Evolutionary conservation across 2,113 vertebrate species (phyloP).

Genomic region (Agelaius phoeniceus): DNA sequence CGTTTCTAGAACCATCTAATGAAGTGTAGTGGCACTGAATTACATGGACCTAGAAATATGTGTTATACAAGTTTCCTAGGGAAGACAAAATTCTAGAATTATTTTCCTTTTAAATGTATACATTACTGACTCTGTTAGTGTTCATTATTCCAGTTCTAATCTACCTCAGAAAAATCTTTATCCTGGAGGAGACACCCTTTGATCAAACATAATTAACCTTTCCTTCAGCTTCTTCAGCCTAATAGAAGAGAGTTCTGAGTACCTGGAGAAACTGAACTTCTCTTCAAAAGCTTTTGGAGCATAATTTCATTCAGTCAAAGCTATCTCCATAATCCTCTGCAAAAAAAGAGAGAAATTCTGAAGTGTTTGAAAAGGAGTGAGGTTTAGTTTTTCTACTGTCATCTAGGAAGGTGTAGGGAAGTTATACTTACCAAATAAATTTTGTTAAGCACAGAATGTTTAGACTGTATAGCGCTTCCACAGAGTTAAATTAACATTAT

Average conservation of each 20-base stretch:
- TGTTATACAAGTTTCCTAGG: neutral
- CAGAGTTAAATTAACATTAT: neutral
- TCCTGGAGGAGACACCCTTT: conserved; percentile 9
- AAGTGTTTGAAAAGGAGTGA: conserved; percentile 1
- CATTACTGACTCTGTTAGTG: neutral
- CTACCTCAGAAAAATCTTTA: neutral
- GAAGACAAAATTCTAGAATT: neutral
- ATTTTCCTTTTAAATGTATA: neutral
- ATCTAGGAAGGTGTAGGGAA: neutral
- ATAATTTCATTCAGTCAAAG: conserved; percentile 39
- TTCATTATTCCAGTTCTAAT: neutral
- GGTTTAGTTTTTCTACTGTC: neutral
- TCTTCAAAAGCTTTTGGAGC: conserved; percentile 51
- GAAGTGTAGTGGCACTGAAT: neutral
- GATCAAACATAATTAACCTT: conserved; percentile 28
- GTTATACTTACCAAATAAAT: neutral
- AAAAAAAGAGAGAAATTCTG: neutral
- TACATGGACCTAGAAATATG: neutral
- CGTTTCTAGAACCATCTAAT: conserved; percentile 3
- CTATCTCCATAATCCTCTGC: conserved; percentile 24
- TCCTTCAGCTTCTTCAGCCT: neutral
- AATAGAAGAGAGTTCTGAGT: conserved; percentile 3
- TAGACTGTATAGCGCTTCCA: neutral
- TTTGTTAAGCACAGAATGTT: neutral
- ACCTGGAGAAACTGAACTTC: conserved; percentile 24